A percentile compares a stretch with the other conserved stretches of the same genome.
Evolutionary conservation across 2,888 invertebrate genomes (phyloP).

Genomic region (Elysia crispata): DNA sequence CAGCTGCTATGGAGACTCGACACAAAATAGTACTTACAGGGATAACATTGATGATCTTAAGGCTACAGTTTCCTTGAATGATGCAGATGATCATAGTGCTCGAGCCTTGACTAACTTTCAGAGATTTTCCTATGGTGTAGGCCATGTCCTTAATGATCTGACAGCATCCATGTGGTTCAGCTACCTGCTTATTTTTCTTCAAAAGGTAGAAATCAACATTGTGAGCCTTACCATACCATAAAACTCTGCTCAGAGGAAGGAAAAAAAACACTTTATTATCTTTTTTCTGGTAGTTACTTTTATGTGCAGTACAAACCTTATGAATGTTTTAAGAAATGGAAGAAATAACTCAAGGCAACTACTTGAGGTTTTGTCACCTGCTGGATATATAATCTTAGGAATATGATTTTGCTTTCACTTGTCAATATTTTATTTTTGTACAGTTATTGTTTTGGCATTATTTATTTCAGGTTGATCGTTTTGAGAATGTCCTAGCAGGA

Average conservation of each 20-base stretch:
- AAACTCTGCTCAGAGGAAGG: too few species aligned
- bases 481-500: slow-evolving; percentile 73
- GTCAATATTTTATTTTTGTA: neutral
- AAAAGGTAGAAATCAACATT: slow-evolving; percentile 63
- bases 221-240: neutral
- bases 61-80: neutral
- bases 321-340: too few species aligned
- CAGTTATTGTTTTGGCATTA: too few species aligned
- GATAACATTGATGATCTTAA: neutral
- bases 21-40: too few species aligned
- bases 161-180: slow-evolving; percentile 97
- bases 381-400: too few species aligned
- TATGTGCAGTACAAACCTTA: too few species aligned
- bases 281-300: too few species aligned
- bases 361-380: too few species aligned
- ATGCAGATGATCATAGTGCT: neutral
- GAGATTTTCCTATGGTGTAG: slow-evolving; percentile 81
- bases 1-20: too few species aligned
- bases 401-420: neutral
- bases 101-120: slow-evolving; percentile 50
- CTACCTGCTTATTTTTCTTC: slow-evolving; percentile 90
- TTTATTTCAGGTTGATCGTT: slow-evolving; percentile 77
- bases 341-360: too few species aligned
- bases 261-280: too few species aligned
- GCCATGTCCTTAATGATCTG: slow-evolving; percentile 93